Evolutionary conservation across 2,797 vertebrate species (phyloP).

Genomic region (Alauda arvensis): DNA sequence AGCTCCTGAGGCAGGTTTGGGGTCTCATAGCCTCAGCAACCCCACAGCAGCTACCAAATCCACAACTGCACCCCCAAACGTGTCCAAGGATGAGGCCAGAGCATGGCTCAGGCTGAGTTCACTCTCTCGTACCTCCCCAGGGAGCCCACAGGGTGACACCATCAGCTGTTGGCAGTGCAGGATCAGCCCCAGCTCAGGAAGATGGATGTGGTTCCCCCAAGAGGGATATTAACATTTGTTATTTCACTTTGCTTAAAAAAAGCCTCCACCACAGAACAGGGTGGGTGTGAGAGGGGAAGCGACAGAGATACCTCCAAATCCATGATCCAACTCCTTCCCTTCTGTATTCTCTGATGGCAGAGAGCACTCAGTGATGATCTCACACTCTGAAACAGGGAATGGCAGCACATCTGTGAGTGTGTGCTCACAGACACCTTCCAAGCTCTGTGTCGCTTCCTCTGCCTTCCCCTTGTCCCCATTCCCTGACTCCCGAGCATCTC

Average conservation of each 20-base stretch:
- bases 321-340: not conserved
- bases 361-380: not conserved
- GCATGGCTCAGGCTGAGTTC: not conserved
- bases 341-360: not conserved
- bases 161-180: not conserved
- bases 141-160: not conserved
- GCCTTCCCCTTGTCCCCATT: not conserved
- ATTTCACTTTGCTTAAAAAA: not conserved
- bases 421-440: not conserved
- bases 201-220: not conserved
- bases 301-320: not conserved
- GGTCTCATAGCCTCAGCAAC: accelerated
- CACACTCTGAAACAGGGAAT: not conserved
- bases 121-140: not conserved
- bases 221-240: not conserved
- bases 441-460: not conserved
- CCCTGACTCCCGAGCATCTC: not conserved
- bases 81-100: not conserved
- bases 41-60: not conserved
- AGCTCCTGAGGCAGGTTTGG: not conserved
- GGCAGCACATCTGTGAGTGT: not conserved
- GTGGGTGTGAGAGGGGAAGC: no score
- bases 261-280: not conserved
- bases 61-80: accelerated
- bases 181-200: not conserved